Evolutionary conservation across 2,113 vertebrate genomes (phyloP), one percentile per base, ranked within the genome.

Genomic region (Gopherus flavomarginatus): DNA sequence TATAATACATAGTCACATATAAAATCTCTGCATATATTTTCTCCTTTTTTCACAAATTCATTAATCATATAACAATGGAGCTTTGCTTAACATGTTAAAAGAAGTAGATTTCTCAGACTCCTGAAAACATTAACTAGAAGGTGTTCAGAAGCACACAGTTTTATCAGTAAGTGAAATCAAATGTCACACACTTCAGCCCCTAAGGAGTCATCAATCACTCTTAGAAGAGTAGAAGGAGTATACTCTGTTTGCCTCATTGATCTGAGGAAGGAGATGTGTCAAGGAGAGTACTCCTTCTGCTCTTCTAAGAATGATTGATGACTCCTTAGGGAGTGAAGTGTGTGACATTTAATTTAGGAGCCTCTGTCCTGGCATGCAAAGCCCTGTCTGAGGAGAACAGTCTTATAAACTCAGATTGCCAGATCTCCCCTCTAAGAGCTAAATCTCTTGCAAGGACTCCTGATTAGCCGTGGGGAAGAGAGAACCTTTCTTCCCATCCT

Each of bases 131-230:
- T 95, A 97, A 93, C 84, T 95, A 84, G 89, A 90, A 95, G 93
- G 90, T 98, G 92, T 97, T 96, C 89, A 82, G 92, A 81, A 80
- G 93, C 93, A 94, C 90, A 95, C 87, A 92, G 14, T 95, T 95
- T 97, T 97, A 98, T 97, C 96, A 95, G 94, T 49, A 77, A 96
- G 52, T 92, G 90, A 97, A 97, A 97, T 97, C 94, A 95, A 93
- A 89, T 90, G 95, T 97, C 96, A 97, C 87, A 94, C 96, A 95
- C 93, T 97, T 97, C 81, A 88, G 81, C 94, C 90, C 90, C 96
- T 95, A 82, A 93, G 95, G 87, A 91, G 93, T 97, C 94, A 97
- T 97, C 96, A 94, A 91, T 97, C 96, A 97, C 92, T 52, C 84
- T 95, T 83, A 77, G 80, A 27, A 89, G 90, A 52, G 79, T 31